Evolutionary conservation across 2,113 vertebrate species (phyloP).

Genomic region (Labeo rohita): DNA sequence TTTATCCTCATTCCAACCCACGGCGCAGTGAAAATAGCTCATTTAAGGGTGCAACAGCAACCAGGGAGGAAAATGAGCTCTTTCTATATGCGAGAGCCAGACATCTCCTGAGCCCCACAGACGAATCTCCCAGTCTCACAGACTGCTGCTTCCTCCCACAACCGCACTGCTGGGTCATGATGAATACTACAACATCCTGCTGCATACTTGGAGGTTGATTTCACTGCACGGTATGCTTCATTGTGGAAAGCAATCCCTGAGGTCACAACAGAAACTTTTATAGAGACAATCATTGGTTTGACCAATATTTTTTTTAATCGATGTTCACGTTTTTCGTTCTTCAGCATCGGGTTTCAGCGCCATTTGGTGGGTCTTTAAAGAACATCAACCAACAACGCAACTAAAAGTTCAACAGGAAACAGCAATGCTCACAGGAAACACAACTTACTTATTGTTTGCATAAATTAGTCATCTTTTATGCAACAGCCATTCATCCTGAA

Average conservation of each 20-base stretch:
- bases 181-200: conserved; percentile 33
- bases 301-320: neutral
- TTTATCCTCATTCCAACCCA: conserved; percentile 15
- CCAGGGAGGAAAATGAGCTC: conserved; percentile 7
- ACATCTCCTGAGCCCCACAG: conserved; percentile 27
- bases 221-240: neutral
- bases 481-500: neutral
- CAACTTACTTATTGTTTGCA: neutral
- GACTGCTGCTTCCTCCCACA: conserved; percentile 35
- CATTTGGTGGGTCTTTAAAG: neutral
- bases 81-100: conserved; percentile 19
- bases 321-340: neutral
- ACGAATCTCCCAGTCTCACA: conserved; percentile 14
- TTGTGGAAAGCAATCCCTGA: neutral
- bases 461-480: neutral
- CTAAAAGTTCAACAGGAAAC: neutral
- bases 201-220: conserved; percentile 13
- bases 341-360: neutral
- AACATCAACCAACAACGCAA: too few species aligned
- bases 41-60: conserved; percentile 29
- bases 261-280: neutral
- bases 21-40: conserved; percentile 7
- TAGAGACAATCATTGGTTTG: neutral
- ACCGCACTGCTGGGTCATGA: conserved; percentile 27
- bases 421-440: neutral